Evolutionary conservation across 2,797 vertebrate genomes (phyloP), one percentile per base, ranked within the genome.

Genomic region (Malacoctenus gilli): DNA sequence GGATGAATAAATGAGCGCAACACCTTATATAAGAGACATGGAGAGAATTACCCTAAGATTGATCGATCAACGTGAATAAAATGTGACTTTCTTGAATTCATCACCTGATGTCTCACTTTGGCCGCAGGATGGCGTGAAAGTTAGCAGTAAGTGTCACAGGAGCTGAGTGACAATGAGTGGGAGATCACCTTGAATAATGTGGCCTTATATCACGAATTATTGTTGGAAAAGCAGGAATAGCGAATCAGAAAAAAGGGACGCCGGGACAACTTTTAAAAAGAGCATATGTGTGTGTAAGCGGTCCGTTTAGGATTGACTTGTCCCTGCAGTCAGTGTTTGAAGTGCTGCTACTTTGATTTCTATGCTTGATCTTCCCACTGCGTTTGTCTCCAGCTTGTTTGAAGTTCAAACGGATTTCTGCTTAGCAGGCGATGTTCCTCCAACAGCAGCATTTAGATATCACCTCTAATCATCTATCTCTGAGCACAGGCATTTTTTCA

Each of bases 401-500:
- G 23, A 77, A 70, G 69, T 82, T 76, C 69, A 79, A 75, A 83
- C 51, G 19, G 36, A 49, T 66, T 78, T 18, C 25, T 39, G 48
- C 58, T 46, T 19, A 56, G 55, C 40, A 37, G 53, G 34, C 12
- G 13, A 54, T 54, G 59, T 43, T 40, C 48, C 77, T 79, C 65
- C n/a, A 46, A 21, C 44, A 35, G 69, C 46, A 62, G 35, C 49
- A 4, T 58, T 65, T 50, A 31, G 12, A 56, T 64, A 61, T 63
- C 15, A 19, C 39, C 36, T 43, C 40, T 3, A 65, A 63, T 37
- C 37, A 30, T 71, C 14, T 48, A 30, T 71, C 14, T 48, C 20
- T 42, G 14, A 28, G 38, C 51, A 2, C 34, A 53, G 18, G n/a
- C 5, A 2, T 8, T 32, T 47, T 48, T 69, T 38, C 18, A 35